Evolutionary conservation across 2,797 vertebrate genomes (phyloP), one percentile per base, ranked within the genome.

Genomic region (Semotilus atromaculatus): DNA sequence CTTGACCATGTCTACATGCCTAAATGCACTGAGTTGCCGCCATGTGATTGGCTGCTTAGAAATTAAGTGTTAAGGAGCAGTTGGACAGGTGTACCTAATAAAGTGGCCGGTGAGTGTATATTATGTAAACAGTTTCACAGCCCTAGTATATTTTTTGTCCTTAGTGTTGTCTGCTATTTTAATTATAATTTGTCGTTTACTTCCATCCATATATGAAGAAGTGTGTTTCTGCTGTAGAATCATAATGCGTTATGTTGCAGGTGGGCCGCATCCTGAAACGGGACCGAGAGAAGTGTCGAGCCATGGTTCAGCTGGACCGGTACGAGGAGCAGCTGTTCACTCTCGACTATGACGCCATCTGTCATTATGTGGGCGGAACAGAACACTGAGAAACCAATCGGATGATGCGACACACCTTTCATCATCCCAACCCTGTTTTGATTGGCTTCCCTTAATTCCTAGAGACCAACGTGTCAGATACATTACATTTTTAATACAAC

Each of bases 261-360:
- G 94, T 98, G 66, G 97, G 97, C 4, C 95, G 89, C 16, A 96
- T 98, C 84, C 93, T 98, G 48, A 93, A 93, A 85, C 89, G 95
- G 40, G 95, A 98, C 89, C 94, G 93, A 90, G 95, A 94, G 85
- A 93, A 88, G 86, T 96, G 94, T 91, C 90, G 43, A 73, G 97
- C 96, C 3, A 90, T 97, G 93, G 97, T 98, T 29, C 97, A 97
- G 89, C 93, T 98, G 60, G 94, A 94, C 31, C 89, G 93, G 48
- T 90, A 94, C 0, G 96, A 95, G 18, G 95, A 96, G 60, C 92
- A 92, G 72, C 73, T 97, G 45, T 93, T 97, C 90, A 93, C 93
- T 0, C 88, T 97, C 86, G 96, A 96, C 71, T 98, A 97, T 23
- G 96, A 98, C 71, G 90, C 91, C 11, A 91, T 98, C 88, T 98